Conservation (phyloP, 2,888 invertebrate genomes). For the Trichogramma evanescens region DNA sequence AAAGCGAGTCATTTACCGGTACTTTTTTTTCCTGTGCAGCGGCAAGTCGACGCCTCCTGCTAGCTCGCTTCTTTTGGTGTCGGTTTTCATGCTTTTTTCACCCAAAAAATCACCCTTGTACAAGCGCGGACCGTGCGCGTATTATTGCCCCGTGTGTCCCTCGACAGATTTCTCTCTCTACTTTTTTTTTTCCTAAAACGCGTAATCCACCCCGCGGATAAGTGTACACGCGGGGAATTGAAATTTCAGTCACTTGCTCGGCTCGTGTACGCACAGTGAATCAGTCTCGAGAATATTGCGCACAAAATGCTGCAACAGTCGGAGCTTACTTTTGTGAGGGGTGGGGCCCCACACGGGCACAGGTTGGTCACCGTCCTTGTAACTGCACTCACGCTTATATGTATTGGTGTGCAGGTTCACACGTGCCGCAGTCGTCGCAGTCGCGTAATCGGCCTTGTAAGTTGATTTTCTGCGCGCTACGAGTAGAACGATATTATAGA, state of each 20-base stretch:
- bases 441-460: conserved; percentile 16
- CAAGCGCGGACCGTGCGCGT: conserved; percentile 37
- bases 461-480: conserved; percentile 6
- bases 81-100: conserved; percentile 47
- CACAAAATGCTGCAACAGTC: too few relatives aligned
- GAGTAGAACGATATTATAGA: background rate
- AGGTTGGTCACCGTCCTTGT: conserved; percentile 36
- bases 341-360: conserved; percentile 10
- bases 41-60: conserved; percentile 42
- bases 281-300: too few relatives aligned
- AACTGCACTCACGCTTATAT: too few relatives aligned
- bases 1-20: conserved; percentile 38
- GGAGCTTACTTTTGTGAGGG: too few relatives aligned
- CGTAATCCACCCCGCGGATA: conserved; percentile 36
- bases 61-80: conserved; percentile 43
- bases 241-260: conserved; percentile 30
- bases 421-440: background rate
- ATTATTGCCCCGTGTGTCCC: conserved; percentile 11
- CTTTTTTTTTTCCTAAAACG: conserved; percentile 37
- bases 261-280: conserved; percentile 25
- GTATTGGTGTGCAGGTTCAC: conserved; percentile 35
- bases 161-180: conserved; percentile 4
- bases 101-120: conserved; percentile 38
- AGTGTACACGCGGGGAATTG: conserved; percentile 29
- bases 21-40: conserved; percentile 27